Conservation (phyloP, 2,113 vertebrate genomes). For the Indri indri region DNA sequence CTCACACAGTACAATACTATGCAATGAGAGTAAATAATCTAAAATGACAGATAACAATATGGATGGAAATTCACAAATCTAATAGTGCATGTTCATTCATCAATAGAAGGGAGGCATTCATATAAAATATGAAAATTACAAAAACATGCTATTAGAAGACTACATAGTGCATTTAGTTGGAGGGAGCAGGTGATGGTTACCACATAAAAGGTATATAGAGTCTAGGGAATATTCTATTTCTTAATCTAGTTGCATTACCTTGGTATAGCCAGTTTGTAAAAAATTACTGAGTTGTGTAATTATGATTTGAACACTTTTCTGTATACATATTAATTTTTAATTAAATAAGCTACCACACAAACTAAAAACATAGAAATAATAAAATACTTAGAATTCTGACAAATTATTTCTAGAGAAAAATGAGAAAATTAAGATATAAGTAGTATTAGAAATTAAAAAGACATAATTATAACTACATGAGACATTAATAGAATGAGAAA, state of each 20-base stretch:
- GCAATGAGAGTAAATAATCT: too few species aligned
- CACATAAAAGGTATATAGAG: neutral
- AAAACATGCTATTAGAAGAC: neutral
- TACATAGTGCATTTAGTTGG: neutral
- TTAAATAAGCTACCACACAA: too few species aligned
- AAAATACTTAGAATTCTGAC: neutral
- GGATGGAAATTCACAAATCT: neutral
- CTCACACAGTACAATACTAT: too few species aligned
- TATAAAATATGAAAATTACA: neutral
- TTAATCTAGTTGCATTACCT: neutral
- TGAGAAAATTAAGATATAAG: neutral
- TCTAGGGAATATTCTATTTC: neutral
- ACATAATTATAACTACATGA: neutral
- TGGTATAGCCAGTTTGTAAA: neutral
- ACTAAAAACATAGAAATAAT: neutral
- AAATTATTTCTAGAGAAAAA: neutral
- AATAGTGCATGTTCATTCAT: neutral
- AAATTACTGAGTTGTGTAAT: neutral
- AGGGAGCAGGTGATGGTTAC: neutral
- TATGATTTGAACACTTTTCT: neutral
- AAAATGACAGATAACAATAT: too few species aligned
- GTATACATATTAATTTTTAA: too few species aligned
- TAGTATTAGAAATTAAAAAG: neutral
- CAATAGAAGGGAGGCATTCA: neutral
- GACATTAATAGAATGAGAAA: neutral